Conservation (phyloP, 1,140 invertebrate species). For the Drosophila malerkotliana region DNA sequence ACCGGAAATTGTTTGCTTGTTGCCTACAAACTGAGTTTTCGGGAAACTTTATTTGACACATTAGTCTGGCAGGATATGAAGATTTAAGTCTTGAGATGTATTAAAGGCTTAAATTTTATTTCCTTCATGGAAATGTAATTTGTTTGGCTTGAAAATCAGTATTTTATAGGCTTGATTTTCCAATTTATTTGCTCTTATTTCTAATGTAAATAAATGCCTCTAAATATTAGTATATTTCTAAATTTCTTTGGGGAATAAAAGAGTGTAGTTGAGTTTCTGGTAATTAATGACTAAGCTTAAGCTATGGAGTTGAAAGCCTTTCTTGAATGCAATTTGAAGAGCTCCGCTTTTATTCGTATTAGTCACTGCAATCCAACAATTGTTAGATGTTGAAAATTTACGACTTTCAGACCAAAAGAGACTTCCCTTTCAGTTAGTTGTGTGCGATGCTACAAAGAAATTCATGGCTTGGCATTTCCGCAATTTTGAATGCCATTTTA, state of each 20-base stretch:
- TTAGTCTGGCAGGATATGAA: constrained; percentile 11
- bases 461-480: constrained; percentile 48
- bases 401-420: constrained; percentile 18
- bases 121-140: too few species aligned
- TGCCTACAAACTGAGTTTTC: constrained; percentile 15
- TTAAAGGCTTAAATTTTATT: not conserved
- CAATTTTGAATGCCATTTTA: constrained; percentile 52
- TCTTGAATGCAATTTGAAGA: not conserved
- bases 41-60: constrained; percentile 32
- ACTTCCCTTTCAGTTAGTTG: constrained; percentile 3
- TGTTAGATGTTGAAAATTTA: constrained; percentile 10
- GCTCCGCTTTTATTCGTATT: not conserved
- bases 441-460: constrained; percentile 15
- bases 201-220: too few species aligned
- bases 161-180: not conserved
- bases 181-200: not conserved
- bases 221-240: too few species aligned
- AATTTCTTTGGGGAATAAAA: not conserved
- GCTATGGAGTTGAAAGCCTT: not conserved
- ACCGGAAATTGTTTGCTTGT: constrained; percentile 30
- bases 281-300: too few species aligned
- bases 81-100: not conserved
- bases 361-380: constrained; percentile 15
- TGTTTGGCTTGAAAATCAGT: too few species aligned
- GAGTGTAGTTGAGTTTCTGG: too few species aligned